Evolutionary conservation across 2,888 invertebrate species (phyloP).

Genomic region (Geophilus truncorum): DNA sequence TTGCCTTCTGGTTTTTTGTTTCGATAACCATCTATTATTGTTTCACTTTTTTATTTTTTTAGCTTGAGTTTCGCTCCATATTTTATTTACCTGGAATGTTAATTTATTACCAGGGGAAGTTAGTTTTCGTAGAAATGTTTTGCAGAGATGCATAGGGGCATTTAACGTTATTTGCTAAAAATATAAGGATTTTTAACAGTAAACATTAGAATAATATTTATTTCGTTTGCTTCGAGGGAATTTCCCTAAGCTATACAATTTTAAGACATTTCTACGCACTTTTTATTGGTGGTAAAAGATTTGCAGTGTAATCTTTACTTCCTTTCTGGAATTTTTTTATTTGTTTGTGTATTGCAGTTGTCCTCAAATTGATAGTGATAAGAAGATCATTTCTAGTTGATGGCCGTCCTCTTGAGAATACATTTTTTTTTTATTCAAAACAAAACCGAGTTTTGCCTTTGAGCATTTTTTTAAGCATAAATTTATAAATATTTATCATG

Average conservation of each 20-base stretch:
- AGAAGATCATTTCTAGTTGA: neutral
- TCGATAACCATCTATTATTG: neutral
- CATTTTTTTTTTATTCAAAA: too few relatives aligned
- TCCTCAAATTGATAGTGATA: constrained; percentile 19
- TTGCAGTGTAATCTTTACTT: neutral
- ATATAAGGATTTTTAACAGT: too few relatives aligned
- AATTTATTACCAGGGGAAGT: neutral
- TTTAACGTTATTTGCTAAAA: too few relatives aligned
- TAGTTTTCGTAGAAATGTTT: too few relatives aligned
- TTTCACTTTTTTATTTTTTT: neutral
- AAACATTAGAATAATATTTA: too few relatives aligned
- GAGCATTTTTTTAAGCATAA: too few relatives aligned
- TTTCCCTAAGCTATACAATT: neutral
- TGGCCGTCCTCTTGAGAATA: neutral
- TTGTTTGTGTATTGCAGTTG: neutral
- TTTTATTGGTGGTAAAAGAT: neutral
- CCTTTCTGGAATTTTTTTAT: neutral
- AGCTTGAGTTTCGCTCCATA: neutral
- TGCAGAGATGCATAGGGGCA: too few relatives aligned
- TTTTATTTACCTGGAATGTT: neutral
- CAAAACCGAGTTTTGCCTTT: too few relatives aligned
- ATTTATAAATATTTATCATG: neutral
- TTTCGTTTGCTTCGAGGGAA: neutral
- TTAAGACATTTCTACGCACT: neutral
- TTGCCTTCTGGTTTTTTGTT: neutral